A percentile compares a stretch with the other conserved stretches of the same genome.
Evolutionary conservation across 2,797 vertebrate species (phyloP).

Genomic region (Crocidura indochinensis): DNA sequence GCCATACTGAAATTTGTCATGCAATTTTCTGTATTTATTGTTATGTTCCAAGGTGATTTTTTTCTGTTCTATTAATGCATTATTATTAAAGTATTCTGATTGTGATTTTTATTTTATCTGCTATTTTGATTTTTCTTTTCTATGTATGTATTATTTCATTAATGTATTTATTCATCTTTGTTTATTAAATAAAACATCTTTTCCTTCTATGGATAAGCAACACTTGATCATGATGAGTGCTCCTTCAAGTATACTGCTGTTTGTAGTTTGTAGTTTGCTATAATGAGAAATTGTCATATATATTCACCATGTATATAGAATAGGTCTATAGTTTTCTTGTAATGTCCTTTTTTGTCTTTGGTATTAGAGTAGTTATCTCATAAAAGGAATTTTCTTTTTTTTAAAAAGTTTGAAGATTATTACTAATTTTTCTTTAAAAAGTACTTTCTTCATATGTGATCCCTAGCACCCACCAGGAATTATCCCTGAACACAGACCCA

Average conservation of each 20-base stretch:
- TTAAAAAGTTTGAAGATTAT: background rate
- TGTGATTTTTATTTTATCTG: too few species aligned
- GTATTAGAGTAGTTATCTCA: background rate
- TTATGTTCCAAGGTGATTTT: background rate
- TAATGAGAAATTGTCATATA: background rate
- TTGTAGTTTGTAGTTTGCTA: background rate
- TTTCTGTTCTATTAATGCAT: background rate
- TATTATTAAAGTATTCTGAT: too few species aligned
- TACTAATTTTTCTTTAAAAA: background rate
- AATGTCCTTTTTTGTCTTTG: background rate
- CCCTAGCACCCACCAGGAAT: too few species aligned
- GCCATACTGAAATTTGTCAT: background rate
- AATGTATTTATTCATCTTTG: too few species aligned
- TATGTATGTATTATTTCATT: too few species aligned
- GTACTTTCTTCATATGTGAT: too few species aligned
- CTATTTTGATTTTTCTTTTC: too few species aligned
- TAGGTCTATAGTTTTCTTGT: background rate
- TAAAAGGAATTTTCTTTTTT: constrained; percentile 1
- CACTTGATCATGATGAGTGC: background rate
- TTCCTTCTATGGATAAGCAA: background rate
- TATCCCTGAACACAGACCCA: too few species aligned
- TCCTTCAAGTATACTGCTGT: background rate
- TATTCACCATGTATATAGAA: background rate
- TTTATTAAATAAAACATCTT: background rate
- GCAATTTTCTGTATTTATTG: background rate